These are phyloP conservation scores for Butorides virescens DNA, from an alignment of 2,113 vertebrate genomes.

Conservation along the genomic window DNA sequence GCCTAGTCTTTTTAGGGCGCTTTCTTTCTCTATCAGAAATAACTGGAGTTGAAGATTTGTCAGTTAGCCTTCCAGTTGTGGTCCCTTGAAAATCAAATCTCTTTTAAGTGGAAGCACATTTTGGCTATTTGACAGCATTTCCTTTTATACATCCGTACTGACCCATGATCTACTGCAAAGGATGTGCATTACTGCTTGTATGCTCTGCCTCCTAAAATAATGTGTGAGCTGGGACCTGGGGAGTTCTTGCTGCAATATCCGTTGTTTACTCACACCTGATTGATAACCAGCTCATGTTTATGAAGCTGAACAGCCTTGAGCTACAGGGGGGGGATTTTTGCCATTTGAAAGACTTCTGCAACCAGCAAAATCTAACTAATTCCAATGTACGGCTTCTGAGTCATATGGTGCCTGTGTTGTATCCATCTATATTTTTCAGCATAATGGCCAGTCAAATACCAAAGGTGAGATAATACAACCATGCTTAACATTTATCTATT, in stretches of 20 bases:
- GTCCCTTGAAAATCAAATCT: background rate
- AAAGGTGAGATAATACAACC: background rate
- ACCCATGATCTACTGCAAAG: background rate
- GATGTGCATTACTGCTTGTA: background rate
- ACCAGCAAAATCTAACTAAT: background rate
- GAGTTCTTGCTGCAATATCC: background rate
- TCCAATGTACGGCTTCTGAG: background rate
- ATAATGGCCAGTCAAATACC: background rate
- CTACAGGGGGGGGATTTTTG: background rate
- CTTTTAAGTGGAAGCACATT: background rate
- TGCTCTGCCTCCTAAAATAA: background rate
- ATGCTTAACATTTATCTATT: slow-evolving; percentile 1
- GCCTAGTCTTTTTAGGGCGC: background rate
- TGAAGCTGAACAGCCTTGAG: background rate
- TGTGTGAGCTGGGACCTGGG: background rate
- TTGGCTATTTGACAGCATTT: background rate
- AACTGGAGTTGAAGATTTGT: background rate
- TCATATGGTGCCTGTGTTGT: background rate
- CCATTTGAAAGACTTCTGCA: background rate
- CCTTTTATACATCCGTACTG: background rate
- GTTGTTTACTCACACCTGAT: background rate
- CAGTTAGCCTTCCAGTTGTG: background rate
- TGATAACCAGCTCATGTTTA: background rate
- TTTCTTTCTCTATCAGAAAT: background rate
- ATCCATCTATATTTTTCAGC: background rate